Evolutionary conservation across 2,888 invertebrate species (phyloP), one percentile per base, ranked within the genome.

Genomic region (Gari tellinella): DNA sequence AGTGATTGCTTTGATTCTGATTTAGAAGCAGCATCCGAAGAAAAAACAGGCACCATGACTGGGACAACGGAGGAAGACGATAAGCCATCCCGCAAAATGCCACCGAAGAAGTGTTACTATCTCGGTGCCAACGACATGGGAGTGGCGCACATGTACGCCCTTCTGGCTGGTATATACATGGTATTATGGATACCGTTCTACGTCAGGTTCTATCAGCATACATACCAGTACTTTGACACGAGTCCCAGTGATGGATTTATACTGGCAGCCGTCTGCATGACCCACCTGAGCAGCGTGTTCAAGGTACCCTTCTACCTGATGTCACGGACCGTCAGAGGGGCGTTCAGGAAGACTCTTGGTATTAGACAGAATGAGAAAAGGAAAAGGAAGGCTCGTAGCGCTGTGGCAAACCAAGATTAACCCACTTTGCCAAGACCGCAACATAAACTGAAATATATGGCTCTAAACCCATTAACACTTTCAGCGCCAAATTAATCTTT

Each of bases 181-280:
- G 40, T 58, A 1, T 38, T 77, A 1, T 88, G 88, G 88, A 51
- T 81, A 14, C 86, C 86, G 2, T 85, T 84, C 63, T 23, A 84
- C 14, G 66, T 83, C 15, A 43, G 82, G 0, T 81, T 66, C 15
- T 81, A 82, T 38, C 58, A 83, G n/a, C 69, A 73, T 21, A 72
- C 77, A 14, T 77, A 78, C 52, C 68, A 68, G 26, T 81, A 72
- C 57, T 72, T 53, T 37, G 64, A 68, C 2, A 46, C 79, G 12
- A 65, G 65, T 0, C 73, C 81, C 14, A 66, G 65, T 8, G 60
- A 73, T 7, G 41, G 58, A 0, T 65, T 82, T 45, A 56, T 80
- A 1, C 40, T 62, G 15, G 53, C 68, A 7, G 55, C 66, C 4
- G 72, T 69, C 1, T 17, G 53, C 14, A 23, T 72, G 3, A 61